A percentile compares a stretch with the other conserved stretches of the same genome.
These are phyloP conservation scores for Noctua comes DNA, from an alignment of 2,888 invertebrate genomes.

Conservation along the genomic window DNA sequence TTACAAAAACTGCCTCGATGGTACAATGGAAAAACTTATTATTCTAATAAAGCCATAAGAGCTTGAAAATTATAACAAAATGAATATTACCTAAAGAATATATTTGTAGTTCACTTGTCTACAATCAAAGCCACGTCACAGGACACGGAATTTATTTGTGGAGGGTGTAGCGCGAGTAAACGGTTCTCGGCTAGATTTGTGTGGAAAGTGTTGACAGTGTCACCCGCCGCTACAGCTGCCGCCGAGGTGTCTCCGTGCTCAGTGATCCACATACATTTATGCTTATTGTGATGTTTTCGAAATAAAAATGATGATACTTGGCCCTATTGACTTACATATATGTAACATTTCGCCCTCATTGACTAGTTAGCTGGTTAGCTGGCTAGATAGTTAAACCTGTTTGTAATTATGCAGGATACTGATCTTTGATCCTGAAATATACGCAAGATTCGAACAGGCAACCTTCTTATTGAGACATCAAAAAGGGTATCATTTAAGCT, in stretches of 20 bases:
- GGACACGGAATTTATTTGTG: background rate
- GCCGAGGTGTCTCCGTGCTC: background rate
- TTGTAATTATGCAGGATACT: slow-evolving; percentile 18
- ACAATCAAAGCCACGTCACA: background rate
- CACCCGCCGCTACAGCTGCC: background rate
- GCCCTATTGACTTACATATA: background rate
- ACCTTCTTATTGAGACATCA: background rate
- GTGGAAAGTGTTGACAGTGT: background rate
- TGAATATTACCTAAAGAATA: too few relatives aligned
- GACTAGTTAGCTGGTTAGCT: background rate
- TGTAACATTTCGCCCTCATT: background rate
- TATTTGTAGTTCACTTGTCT: too few relatives aligned
- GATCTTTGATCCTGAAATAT: slow-evolving; percentile 42
- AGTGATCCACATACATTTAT: background rate
- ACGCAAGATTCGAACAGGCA: background rate
- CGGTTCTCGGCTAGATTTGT: background rate
- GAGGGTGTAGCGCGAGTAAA: background rate
- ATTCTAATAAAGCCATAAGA: background rate
- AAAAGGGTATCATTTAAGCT: too few relatives aligned
- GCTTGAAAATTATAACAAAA: background rate
- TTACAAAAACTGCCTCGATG: background rate
- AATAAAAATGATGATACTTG: background rate
- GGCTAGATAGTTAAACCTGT: slow-evolving; percentile 14
- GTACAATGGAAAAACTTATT: too few relatives aligned
- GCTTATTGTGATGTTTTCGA: too few relatives aligned